Conservation (phyloP, 1,140 invertebrate species). For the Conus ventricosus region DNA sequence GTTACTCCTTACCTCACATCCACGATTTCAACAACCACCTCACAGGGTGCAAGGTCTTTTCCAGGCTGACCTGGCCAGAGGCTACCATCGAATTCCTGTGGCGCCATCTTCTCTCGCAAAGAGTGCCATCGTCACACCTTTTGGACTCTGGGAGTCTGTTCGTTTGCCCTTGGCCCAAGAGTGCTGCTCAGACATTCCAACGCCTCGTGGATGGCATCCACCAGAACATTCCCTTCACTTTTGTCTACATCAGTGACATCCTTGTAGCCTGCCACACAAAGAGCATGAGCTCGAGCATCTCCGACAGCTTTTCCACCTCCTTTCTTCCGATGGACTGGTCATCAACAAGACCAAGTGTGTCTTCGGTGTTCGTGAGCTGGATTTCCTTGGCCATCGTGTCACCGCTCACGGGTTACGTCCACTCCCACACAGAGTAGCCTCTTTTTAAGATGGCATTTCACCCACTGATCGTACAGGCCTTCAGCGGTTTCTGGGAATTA, state of each 20-base stretch:
- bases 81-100: slow-evolving; percentile 14
- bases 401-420: background rate
- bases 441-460: background rate
- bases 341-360: slow-evolving; percentile 21
- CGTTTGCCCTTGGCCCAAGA: slow-evolving; percentile 9
- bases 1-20: background rate
- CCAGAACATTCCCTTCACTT: no score
- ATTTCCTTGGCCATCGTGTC: slow-evolving; percentile 19
- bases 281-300: no score
- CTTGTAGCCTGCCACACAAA: no score
- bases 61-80: background rate
- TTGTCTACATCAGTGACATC: no score
- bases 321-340: background rate
- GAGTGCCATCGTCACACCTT: background rate
- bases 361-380: background rate
- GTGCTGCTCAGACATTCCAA: slow-evolving; percentile 18
- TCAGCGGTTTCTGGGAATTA: slow-evolving; percentile 62
- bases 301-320: no score
- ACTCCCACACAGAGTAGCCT: background rate
- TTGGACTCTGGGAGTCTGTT: background rate
- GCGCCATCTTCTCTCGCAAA: background rate
- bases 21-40: background rate
- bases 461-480: background rate
- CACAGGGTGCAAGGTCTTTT: background rate
- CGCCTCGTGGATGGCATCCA: background rate